phyloP scores from a whole-genome alignment of 2,888 invertebrate species.

The Lochmaea capreae region DNA sequence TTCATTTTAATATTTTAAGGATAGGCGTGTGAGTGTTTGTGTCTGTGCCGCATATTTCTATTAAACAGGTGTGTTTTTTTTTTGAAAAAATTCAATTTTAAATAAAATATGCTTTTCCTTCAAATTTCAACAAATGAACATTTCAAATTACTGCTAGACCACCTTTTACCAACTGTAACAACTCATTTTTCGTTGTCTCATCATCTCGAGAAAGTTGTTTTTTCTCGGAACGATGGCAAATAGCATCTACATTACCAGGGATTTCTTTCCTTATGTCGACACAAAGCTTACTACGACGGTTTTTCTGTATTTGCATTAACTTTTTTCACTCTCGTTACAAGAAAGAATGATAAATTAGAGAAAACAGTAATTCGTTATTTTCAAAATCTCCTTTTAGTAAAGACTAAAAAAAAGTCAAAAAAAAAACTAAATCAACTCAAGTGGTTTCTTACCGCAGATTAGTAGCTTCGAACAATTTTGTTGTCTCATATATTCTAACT shows the following conservation, averaged over 20 bases:
- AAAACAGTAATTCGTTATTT: constrained; percentile 34
- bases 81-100: no score
- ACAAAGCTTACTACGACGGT: constrained; percentile 37
- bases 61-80: no score
- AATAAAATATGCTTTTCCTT: no score
- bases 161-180: not conserved
- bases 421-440: constrained; percentile 18
- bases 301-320: constrained; percentile 35
- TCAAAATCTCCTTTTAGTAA: constrained; percentile 3
- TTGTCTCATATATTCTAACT: not conserved
- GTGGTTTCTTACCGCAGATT: constrained; percentile 30
- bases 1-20: not conserved
- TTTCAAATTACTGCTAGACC: not conserved
- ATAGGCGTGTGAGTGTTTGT: no score
- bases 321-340: constrained; percentile 34
- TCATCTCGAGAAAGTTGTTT: constrained; percentile 19
- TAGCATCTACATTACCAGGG: constrained; percentile 38
- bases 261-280: constrained; percentile 37
- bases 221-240: constrained; percentile 34
- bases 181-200: constrained; percentile 33
- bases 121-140: not conserved
- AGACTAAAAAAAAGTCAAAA: not conserved
- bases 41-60: no score
- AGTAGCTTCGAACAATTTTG: not conserved
- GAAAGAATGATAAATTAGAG: constrained; percentile 35